phyloP scores from a whole-genome alignment of 1,140 invertebrate genomes.

The Drosophila sp. region DNA sequence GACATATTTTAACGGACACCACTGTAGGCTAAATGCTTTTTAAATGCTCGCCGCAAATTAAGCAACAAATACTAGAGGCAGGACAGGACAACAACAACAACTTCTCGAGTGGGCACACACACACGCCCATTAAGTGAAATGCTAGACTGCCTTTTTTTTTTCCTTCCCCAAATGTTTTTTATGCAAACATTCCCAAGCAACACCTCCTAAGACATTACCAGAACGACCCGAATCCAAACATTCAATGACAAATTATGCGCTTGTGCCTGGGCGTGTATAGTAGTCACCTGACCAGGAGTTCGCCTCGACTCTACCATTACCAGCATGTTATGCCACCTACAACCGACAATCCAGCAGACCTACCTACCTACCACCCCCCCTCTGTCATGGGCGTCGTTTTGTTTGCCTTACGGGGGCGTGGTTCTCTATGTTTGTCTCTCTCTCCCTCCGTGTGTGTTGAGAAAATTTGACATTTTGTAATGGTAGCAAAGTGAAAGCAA shows the following conservation, averaged over 20 bases:
- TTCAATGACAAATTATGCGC: slow-evolving; percentile 80
- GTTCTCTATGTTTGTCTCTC: slow-evolving; percentile 1
- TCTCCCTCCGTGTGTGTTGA: slow-evolving; percentile 16
- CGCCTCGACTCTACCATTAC: slow-evolving; percentile 26
- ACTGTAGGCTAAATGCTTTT: slow-evolving; percentile 73
- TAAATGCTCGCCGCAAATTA: slow-evolving; percentile 66
- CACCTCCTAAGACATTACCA: slow-evolving; percentile 70
- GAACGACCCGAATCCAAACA: slow-evolving; percentile 63
- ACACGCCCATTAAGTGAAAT: slow-evolving; percentile 14
- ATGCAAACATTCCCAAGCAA: slow-evolving; percentile 49
- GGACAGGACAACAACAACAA: slow-evolving; percentile 31
- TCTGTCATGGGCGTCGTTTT: slow-evolving; percentile 62
- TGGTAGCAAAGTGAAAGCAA: slow-evolving; percentile 53
- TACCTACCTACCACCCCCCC: slow-evolving; percentile 14
- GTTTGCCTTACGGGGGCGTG: slow-evolving; percentile 42
- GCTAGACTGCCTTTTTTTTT: slow-evolving; percentile 10
- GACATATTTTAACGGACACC: slow-evolving; percentile 30
- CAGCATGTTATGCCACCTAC: slow-evolving; percentile 71
- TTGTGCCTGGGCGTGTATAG: slow-evolving; percentile 60
- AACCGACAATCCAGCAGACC: slow-evolving; percentile 21
- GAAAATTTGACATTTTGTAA: slow-evolving; percentile 79
- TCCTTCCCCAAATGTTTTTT: slow-evolving; percentile 31
- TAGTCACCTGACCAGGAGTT: slow-evolving; percentile 38
- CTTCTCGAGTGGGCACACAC: slow-evolving; percentile 48
- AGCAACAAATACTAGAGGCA: slow-evolving; percentile 58